A percentile compares a stretch with the other conserved stretches of the same genome.
phyloP scores from a whole-genome alignment of 2,888 invertebrate species.

The Oxystoma pomonae region DNA sequence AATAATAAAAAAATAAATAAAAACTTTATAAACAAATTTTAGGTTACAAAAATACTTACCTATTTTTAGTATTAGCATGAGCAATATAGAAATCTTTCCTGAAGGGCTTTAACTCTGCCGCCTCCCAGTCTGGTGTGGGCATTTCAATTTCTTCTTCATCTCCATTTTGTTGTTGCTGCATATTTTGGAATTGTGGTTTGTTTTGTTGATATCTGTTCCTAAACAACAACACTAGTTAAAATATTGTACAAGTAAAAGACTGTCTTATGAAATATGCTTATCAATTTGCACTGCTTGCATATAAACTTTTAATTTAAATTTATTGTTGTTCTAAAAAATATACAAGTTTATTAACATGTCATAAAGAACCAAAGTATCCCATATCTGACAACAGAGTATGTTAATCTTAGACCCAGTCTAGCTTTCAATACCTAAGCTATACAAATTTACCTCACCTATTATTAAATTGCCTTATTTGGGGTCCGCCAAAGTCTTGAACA shows the following conservation, averaged over 20 bases:
- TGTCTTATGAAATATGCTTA: too few species aligned
- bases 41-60: background rate
- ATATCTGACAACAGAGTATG: too few species aligned
- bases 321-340: too few species aligned
- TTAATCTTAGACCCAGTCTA: too few species aligned
- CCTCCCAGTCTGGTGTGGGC: conserved; percentile 77
- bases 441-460: conserved; percentile 36
- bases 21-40: background rate
- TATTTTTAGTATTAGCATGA: conserved; percentile 65
- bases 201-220: conserved; percentile 42
- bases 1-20: too few species aligned
- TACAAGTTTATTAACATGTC: too few species aligned
- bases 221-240: too few species aligned
- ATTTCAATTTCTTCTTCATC: conserved; percentile 29
- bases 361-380: too few species aligned
- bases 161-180: conserved; percentile 45
- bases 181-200: conserved; percentile 43
- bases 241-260: too few species aligned
- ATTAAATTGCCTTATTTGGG: conserved; percentile 35
- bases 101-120: conserved; percentile 69
- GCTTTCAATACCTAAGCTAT: too few species aligned
- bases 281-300: too few species aligned
- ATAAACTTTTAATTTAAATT: too few species aligned
- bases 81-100: conserved; percentile 90
- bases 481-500: conserved; percentile 49